Conservation (phyloP, 30 jellyfish, hydroid and myxozoan genomes). For the Pelagia noctiluca region DNA sequence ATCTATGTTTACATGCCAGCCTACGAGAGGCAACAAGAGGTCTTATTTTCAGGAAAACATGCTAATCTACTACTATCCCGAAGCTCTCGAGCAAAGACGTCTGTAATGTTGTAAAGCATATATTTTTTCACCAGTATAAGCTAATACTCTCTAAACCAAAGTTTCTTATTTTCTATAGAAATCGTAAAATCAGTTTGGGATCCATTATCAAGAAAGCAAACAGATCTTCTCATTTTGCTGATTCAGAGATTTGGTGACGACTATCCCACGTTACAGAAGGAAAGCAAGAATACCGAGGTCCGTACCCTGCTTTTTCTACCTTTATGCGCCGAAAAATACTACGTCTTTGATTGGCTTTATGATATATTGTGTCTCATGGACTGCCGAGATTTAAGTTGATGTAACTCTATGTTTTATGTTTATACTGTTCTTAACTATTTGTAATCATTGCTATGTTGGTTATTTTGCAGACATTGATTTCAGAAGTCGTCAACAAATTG, state of each 20-base stretch:
- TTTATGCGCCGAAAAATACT: too few relatives aligned
- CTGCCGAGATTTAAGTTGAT: background rate
- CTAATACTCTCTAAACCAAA: too few relatives aligned
- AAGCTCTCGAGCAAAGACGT: too few relatives aligned
- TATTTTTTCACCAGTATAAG: too few relatives aligned
- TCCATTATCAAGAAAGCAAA: slow-evolving; percentile 90
- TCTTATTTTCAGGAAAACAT: too few relatives aligned
- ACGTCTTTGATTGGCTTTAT: too few relatives aligned
- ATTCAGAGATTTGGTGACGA: slow-evolving; percentile 91
- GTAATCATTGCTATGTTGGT: background rate
- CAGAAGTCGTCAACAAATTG: slow-evolving; percentile 62
- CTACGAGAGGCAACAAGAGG: too few relatives aligned
- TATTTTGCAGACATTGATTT: slow-evolving; percentile 69
- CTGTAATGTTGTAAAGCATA: too few relatives aligned
- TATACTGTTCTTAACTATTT: background rate
- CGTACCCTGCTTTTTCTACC: background rate
- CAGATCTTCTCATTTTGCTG: slow-evolving; percentile 55
- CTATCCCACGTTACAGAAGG: slow-evolving; percentile 82
- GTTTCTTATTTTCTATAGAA: too few relatives aligned
- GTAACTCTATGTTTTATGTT: background rate
- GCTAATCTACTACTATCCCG: too few relatives aligned
- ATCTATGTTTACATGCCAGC: too few relatives aligned
- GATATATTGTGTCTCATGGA: background rate
- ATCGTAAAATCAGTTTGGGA: slow-evolving; percentile 91
- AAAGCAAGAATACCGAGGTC: slow-evolving; percentile 92